Conservation (phyloP, 2,888 invertebrate genomes). For the Amitus sp. region DNA sequence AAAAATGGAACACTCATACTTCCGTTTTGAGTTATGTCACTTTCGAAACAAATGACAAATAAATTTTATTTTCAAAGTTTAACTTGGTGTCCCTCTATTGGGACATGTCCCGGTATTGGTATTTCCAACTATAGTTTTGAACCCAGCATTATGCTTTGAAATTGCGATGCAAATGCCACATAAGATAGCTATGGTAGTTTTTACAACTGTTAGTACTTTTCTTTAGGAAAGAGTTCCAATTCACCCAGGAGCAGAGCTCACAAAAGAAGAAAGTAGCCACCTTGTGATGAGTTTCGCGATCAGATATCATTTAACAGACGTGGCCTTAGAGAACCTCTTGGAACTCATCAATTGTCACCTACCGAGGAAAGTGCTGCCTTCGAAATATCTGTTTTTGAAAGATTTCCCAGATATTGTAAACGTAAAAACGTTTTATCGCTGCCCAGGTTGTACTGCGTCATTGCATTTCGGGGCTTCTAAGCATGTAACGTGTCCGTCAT, state of each 20-base stretch:
- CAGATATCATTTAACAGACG: background rate
- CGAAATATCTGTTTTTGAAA: background rate
- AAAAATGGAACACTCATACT: too few relatives aligned
- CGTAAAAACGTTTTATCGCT: constrained; percentile 11
- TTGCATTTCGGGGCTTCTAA: constrained; percentile 5
- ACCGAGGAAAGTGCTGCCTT: background rate
- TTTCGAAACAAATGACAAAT: too few relatives aligned
- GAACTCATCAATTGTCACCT: constrained; percentile 8
- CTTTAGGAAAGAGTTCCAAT: constrained; percentile 8
- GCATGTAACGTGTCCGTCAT: constrained; percentile 5
- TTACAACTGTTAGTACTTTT: background rate
- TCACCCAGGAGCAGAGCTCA: background rate
- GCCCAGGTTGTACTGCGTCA: constrained; percentile 13
- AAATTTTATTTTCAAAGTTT: too few relatives aligned
- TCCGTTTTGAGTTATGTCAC: too few relatives aligned
- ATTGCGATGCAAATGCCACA: too few relatives aligned
- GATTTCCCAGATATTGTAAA: background rate
- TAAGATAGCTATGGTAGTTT: too few relatives aligned
- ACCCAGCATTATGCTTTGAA: too few relatives aligned
- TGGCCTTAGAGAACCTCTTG: constrained; percentile 1
- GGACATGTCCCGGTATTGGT: too few relatives aligned
- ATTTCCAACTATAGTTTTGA: too few relatives aligned
- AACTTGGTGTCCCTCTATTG: too few relatives aligned
- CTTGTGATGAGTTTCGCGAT: constrained; percentile 1
- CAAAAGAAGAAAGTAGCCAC: constrained; percentile 11